These are phyloP conservation scores for Oncorhynchus tshawytscha DNA, from an alignment of 2,113 vertebrate species.

Conservation along the genomic window DNA sequence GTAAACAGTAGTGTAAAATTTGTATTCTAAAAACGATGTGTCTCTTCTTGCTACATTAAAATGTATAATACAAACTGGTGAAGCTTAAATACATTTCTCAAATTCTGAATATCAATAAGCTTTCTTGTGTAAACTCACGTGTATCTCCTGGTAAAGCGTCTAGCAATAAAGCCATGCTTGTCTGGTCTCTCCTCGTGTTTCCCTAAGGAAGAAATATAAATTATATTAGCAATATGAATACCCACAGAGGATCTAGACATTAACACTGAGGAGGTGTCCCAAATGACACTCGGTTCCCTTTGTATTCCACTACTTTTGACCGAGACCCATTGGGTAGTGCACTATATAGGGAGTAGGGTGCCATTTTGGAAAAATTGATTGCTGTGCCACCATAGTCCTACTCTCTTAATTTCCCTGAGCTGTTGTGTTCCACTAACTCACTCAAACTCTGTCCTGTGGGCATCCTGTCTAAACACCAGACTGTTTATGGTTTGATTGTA, in stretches of 20 bases:
- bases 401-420: slow-evolving; percentile 49
- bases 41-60: not conserved
- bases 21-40: not conserved
- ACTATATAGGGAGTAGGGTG: too few species aligned
- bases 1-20: too few species aligned
- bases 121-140: slow-evolving; percentile 57
- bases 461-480: not conserved
- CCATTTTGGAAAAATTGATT: slow-evolving; percentile 41
- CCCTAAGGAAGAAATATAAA: slow-evolving; percentile 60
- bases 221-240: slow-evolving; percentile 12
- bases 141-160: slow-evolving; percentile 77
- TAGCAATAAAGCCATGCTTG: slow-evolving; percentile 70
- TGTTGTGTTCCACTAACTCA: slow-evolving; percentile 38
- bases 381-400: slow-evolving; percentile 40
- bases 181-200: slow-evolving; percentile 74
- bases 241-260: slow-evolving; percentile 26
- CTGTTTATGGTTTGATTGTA: not conserved
- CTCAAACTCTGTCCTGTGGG: slow-evolving; percentile 29
- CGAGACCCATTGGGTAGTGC: too few species aligned
- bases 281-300: slow-evolving; percentile 31
- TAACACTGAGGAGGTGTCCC: slow-evolving; percentile 42
- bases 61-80: not conserved
- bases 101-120: slow-evolving; percentile 12
- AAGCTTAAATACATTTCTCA: not conserved
- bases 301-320: too few species aligned